Evolutionary conservation across 2,797 vertebrate species (phyloP), one percentile per base, ranked within the genome.

Genomic region (Sebastes nivosus): DNA sequence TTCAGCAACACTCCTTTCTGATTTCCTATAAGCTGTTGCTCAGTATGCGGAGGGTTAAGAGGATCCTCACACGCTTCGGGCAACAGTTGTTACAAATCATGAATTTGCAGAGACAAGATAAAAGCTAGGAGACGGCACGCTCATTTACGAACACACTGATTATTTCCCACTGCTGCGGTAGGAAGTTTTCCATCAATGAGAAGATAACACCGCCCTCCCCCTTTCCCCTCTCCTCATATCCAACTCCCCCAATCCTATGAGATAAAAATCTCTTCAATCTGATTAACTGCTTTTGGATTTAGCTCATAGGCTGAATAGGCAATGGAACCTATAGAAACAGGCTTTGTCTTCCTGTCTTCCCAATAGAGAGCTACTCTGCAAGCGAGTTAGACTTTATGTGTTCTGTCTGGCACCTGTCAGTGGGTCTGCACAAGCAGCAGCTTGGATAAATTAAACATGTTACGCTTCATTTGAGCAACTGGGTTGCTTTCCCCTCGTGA

Each of bases 361-460:
- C 79, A 82, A 55, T 29, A 69, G 67, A 88, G 42, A 84, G 65
- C 38, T 20, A 29, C 63, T 61, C 72, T 50, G 70, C 18, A 68
- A 77, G 57, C 50, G 77, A 84, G 83, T 73, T 42, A 90, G 84
- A 85, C 65, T 85, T 84, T 59, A 77, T 83, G 74, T 80, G 83
- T 85, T 79, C 68, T 83, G 77, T 76, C 84, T 91, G 90, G 88
- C 91, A 92, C 85, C 90, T 93, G 93, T 93, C 89, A 91, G 76
- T 65, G 61, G 79, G 72, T 81, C 86, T 86, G 85, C 85, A 86
- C 74, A 81, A 83, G 85, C 85, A 80, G 83, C 74, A 73, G 81
- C 76, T 76, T 54, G 82, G 82, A 90, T 94, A 92, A 92, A 94
- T 93, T 92, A 92, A 94, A 90, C 91, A 93, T 88, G 83, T 75